Percentiles rank a stretch among this genome's conserved stretches.
Conservation (phyloP, 2,888 invertebrate genomes). For the Troilus luridus region DNA sequence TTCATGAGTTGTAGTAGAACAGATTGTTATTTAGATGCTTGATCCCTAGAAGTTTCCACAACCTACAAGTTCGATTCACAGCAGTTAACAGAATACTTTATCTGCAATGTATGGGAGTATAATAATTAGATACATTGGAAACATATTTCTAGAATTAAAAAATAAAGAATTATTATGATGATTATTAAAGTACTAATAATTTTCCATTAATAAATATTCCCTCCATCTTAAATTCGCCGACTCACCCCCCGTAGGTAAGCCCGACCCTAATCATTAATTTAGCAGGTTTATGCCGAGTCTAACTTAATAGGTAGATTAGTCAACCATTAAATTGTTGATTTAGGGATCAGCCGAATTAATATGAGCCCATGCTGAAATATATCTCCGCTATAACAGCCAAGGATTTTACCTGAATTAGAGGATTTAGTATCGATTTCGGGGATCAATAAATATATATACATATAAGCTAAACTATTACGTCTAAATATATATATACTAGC, state of each 20-base stretch:
- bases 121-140: too few relatives aligned
- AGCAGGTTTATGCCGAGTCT: background rate
- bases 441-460: background rate
- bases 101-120: too few relatives aligned
- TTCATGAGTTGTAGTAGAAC: too few relatives aligned
- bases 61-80: too few relatives aligned
- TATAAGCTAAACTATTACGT: too few relatives aligned
- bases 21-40: too few relatives aligned
- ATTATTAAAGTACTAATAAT: too few relatives aligned
- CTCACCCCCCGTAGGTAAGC: background rate
- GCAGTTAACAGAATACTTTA: too few relatives aligned
- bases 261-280: background rate
- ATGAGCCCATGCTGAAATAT: background rate
- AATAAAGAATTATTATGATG: too few relatives aligned
- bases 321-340: conserved; percentile 19
- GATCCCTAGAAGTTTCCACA: too few relatives aligned
- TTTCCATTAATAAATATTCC: background rate
- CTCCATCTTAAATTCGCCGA: background rate
- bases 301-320: background rate
- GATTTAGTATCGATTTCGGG: background rate
- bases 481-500: too few relatives aligned
- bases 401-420: background rate
- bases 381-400: background rate
- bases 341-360: background rate
- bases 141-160: too few relatives aligned